These are phyloP conservation scores for Drosophila kepulauana DNA, from an alignment of 1,140 invertebrate genomes.

Conservation along the genomic window DNA sequence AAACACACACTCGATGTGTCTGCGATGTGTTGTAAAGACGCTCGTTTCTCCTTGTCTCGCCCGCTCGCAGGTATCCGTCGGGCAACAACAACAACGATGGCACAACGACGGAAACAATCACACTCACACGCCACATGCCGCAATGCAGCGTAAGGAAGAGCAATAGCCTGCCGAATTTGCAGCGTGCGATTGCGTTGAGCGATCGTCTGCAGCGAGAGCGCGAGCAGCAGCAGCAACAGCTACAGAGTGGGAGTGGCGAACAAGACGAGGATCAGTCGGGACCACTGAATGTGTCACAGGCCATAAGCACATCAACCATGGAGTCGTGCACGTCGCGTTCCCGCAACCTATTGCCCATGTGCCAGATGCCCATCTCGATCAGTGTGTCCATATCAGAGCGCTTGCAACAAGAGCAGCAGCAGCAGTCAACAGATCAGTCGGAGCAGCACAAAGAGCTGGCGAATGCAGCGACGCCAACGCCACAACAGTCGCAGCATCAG, in stretches of 20 bases:
- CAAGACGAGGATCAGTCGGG: conserved; percentile 45
- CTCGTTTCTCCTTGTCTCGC: conserved; percentile 73
- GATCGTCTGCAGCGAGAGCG: conserved; percentile 50
- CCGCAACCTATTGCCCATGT: conserved; percentile 82
- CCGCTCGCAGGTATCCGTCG: conserved; percentile 88
- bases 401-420: conserved; percentile 56
- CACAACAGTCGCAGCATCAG: conserved; percentile 41
- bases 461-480: conserved; percentile 38
- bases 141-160: conserved; percentile 87
- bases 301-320: conserved; percentile 88
- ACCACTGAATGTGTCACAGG: conserved; percentile 83
- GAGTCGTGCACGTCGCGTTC: conserved; percentile 85
- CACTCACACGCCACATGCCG: conserved; percentile 71
- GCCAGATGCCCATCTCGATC: conserved; percentile 83
- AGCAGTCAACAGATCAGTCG: conserved; percentile 41
- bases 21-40: conserved; percentile 73
- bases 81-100: conserved; percentile 90
- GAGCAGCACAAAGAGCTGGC: conserved; percentile 52
- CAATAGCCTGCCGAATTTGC: conserved; percentile 91
- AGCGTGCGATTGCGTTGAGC: conserved; percentile 56
- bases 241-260: conserved; percentile 2
- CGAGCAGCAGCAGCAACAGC: conserved; percentile 34
- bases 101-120: conserved; percentile 56
- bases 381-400: conserved; percentile 73
- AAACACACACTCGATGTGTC: conserved; percentile 55